Conservation (phyloP, 2,888 invertebrate genomes). For the Norana najaformis region DNA sequence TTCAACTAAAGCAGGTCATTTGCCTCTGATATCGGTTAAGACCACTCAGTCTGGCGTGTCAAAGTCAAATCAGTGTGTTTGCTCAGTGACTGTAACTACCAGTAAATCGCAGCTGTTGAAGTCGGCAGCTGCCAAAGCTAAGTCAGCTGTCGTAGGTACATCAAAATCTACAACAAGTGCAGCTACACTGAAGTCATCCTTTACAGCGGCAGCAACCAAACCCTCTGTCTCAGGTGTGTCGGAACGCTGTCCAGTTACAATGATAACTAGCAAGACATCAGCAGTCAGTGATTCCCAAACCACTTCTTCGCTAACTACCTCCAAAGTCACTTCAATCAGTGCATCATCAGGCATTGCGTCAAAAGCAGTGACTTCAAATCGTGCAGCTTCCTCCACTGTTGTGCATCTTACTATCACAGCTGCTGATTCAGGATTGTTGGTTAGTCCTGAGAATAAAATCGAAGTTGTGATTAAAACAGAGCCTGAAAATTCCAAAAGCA, state of each 20-base stretch:
- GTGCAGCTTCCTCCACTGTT: not conserved
- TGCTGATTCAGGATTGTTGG: not conserved
- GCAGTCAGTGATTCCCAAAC: not conserved
- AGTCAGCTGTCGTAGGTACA: not conserved
- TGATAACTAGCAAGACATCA: not conserved
- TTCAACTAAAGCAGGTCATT: not conserved
- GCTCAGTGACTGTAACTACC: not conserved
- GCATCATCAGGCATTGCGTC: not conserved
- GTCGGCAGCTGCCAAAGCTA: not conserved
- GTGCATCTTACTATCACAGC: not conserved
- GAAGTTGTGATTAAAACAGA: slow-evolving; percentile 6
- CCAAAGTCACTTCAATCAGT: not conserved
- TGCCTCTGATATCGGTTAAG: not conserved
- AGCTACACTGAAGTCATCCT: not conserved
- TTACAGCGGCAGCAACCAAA: not conserved
- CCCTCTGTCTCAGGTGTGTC: not conserved
- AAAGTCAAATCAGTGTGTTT: not conserved
- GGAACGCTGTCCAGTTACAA: not conserved
- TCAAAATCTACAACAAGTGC: not conserved
- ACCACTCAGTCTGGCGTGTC: not conserved
- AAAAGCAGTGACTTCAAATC: not conserved
- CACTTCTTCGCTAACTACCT: not conserved
- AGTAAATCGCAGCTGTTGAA: not conserved
- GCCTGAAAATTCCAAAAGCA: not conserved
- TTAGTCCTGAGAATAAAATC: not conserved